Evolutionary conservation across 2,113 vertebrate species (phyloP).

Genomic region (Arenaria interpres): DNA sequence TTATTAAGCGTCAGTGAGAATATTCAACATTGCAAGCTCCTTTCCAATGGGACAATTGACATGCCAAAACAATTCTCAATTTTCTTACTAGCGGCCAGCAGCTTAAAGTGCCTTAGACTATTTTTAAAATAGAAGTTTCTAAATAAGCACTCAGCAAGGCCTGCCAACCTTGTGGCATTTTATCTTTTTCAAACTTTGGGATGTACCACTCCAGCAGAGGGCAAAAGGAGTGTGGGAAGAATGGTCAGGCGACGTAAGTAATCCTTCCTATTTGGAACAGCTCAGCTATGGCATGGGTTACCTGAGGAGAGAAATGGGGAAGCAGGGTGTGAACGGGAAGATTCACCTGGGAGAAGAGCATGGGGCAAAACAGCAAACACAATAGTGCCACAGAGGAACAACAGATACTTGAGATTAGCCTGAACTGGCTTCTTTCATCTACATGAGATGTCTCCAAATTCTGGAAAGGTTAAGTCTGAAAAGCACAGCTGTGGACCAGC

Average conservation of each 20-base stretch:
- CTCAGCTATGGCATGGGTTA: not conserved
- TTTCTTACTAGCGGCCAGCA: not conserved
- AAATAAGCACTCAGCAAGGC: too few species aligned
- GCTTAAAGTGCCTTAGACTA: not conserved
- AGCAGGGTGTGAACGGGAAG: not conserved
- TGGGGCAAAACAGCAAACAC: fast-evolving
- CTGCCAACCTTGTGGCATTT: too few species aligned
- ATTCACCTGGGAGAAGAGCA: not conserved
- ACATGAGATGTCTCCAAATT: not conserved
- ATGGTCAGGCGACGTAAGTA: not conserved
- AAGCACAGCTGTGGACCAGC: not conserved
- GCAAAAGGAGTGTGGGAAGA: not conserved
- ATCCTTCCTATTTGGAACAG: not conserved
- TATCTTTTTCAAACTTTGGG: not conserved
- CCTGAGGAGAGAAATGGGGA: not conserved
- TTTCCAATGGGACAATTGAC: not conserved
- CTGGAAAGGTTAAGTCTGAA: not conserved
- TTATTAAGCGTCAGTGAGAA: not conserved
- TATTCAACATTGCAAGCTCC: not conserved
- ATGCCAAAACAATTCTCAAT: not conserved
- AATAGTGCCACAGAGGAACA: not conserved
- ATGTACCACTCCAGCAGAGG: not conserved
- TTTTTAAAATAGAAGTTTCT: too few species aligned
- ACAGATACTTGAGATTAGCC: not conserved
- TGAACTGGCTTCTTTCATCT: not conserved